Conservation (phyloP, 92 coral and sea anemone species). For the Phenganax stokvisi region DNA sequence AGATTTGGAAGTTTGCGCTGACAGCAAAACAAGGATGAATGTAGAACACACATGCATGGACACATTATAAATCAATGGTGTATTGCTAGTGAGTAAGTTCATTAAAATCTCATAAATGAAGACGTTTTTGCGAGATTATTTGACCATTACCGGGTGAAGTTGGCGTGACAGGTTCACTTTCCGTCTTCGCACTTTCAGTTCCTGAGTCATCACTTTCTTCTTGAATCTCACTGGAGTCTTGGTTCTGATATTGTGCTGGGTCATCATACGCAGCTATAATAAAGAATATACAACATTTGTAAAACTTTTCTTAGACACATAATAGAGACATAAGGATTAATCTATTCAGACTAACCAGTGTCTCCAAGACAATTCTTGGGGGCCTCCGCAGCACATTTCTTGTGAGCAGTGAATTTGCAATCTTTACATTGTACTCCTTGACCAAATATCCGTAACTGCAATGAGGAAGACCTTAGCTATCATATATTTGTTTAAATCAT, state of each 20-base stretch:
- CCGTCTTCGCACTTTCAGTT: conserved; percentile 63
- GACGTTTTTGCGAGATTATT: neutral
- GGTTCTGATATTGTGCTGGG: neutral
- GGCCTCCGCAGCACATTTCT: conserved; percentile 75
- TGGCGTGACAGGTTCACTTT: conserved; percentile 46
- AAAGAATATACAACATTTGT: neutral
- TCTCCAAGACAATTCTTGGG: conserved; percentile 94
- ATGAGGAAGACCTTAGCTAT: neutral
- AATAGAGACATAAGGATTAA: no score
- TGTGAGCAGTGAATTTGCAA: conserved; percentile 93
- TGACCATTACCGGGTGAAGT: conserved; percentile 26
- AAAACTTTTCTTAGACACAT: neutral
- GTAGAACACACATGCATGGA: no score
- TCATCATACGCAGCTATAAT: conserved; percentile 18
- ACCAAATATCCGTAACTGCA: conserved; percentile 76
- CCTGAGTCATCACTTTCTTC: conserved; percentile 62
- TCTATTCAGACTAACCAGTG: conserved; percentile 54
- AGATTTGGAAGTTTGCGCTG: no score
- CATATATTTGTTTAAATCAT: no score
- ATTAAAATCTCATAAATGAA: no score
- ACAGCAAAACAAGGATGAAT: no score
- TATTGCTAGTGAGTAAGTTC: no score
- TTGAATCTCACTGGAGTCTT: conserved; percentile 28
- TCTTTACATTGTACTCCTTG: conserved; percentile 98
- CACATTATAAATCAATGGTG: no score